Evolutionary conservation across 2,797 vertebrate species (phyloP), one percentile per base, ranked within the genome.

Genomic region (Chelon auratus): DNA sequence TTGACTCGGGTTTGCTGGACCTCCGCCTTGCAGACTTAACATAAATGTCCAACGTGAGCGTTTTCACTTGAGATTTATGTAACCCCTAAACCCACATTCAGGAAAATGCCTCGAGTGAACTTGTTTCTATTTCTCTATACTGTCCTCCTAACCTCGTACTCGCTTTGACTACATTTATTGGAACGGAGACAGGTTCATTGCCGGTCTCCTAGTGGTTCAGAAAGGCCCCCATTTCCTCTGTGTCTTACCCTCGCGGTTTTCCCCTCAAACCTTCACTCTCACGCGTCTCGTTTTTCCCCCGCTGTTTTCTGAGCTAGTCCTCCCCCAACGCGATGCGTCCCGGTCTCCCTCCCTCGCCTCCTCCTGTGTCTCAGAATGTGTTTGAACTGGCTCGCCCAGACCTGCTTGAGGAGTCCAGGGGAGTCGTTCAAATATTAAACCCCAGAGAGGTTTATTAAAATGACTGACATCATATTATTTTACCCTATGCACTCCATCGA

Each of bases 231-330:
- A 80, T 90, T 92, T 91, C 90, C 91, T 89, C 80, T 71, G 62
- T 62, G 67, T 80, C 71, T 71, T 83, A 82, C 82, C 53, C 71
- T 80, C 1, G 85, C 22, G 87, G 83, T 90, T 91, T 91, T 82
- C 75, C 80, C 82, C 75, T 84, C 72, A 58, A 80, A 85, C 77
- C 62, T 71, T 75, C 82, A 76, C 88, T 94, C 93, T 93, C 93
- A 93, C 91, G 90, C 92, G 61, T 91, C 93, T 94, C 87, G 33
- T 78, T 92, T 94, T 93, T 60, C 90, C 68, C 30, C 61, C 36
- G 43, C 71, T 91, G 90, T 91, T 91, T 92, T 89, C 84, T 71
- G 72, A 89, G 82, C 82, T 5, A 48, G 80, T 78, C 81, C 75
- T 86, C 78, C 77, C 87, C 69, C 78, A 17, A 72, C 62, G 68